These are phyloP conservation scores for Agrypnia vestita DNA, from an alignment of 1,140 invertebrate species.

Conservation along the genomic window DNA sequence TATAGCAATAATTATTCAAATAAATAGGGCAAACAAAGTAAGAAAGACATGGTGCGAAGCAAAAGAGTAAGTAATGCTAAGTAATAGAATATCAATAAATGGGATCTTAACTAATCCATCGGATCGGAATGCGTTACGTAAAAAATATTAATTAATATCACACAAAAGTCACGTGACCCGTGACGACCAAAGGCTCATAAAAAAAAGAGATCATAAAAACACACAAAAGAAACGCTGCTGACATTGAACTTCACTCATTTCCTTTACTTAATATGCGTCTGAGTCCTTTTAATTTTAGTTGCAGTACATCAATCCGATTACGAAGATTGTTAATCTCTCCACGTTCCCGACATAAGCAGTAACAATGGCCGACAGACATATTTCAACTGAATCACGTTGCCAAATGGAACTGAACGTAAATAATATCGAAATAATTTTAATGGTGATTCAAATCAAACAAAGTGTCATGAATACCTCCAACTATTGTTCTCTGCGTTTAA, in stretches of 20 bases:
- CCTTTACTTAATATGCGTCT: slow-evolving; percentile 12
- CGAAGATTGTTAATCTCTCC: slow-evolving; percentile 4
- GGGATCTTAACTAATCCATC: too few relatives aligned
- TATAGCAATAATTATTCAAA: too few relatives aligned
- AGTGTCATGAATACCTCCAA: slow-evolving; percentile 36
- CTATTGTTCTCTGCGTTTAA: slow-evolving; percentile 23
- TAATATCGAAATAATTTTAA: slow-evolving; percentile 35
- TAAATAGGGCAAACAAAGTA: too few relatives aligned
- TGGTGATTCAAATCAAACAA: slow-evolving; percentile 26
- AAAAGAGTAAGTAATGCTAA: too few relatives aligned
- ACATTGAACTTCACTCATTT: slow-evolving; percentile 24
- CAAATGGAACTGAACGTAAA: slow-evolving; percentile 23
- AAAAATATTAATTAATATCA: too few relatives aligned
- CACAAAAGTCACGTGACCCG: not conserved
- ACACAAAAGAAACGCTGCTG: slow-evolving; percentile 1
- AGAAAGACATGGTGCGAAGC: too few relatives aligned
- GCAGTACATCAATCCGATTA: slow-evolving; percentile 2
- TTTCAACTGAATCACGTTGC: slow-evolving; percentile 33
- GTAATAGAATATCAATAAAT: too few relatives aligned
- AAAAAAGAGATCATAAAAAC: not conserved
- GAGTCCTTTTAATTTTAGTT: not conserved
- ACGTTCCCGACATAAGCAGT: slow-evolving; percentile 14
- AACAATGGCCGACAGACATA: slow-evolving; percentile 34
- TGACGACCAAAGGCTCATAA: not conserved
- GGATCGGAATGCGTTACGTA: too few relatives aligned